Evolutionary conservation across 2,113 vertebrate species (phyloP).

Genomic region (Grus americana): DNA sequence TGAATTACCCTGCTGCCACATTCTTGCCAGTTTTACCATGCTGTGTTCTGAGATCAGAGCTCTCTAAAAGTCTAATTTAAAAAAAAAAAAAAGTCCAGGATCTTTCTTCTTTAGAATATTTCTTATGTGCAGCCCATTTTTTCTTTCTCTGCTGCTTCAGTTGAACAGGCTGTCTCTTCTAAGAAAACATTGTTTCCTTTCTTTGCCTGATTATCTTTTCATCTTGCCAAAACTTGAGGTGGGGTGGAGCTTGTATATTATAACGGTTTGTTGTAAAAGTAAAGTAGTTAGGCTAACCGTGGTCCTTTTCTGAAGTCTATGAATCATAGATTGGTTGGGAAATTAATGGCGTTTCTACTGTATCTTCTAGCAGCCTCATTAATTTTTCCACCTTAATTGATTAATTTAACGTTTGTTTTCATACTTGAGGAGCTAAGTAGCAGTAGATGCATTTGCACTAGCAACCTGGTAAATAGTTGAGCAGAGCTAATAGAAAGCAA

Average conservation of each 20-base stretch:
- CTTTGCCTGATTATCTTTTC: not conserved
- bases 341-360: not conserved
- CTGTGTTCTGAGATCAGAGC: not conserved
- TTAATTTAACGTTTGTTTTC: constrained; percentile 29
- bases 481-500: not conserved
- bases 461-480: not conserved
- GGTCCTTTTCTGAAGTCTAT: not conserved
- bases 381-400: constrained; percentile 21
- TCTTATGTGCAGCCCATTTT: not conserved
- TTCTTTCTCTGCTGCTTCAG: not conserved
- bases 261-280: not conserved
- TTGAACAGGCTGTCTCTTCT: not conserved
- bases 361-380: not conserved
- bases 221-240: not conserved
- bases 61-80: not conserved
- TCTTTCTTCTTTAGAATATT: not conserved
- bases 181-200: not conserved
- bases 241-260: not conserved
- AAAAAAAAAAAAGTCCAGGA: not conserved
- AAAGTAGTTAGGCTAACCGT: not conserved
- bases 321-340: not conserved
- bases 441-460: not conserved
- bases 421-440: not conserved
- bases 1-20: not conserved
- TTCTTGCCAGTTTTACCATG: not conserved